phyloP scores from a whole-genome alignment of 2,113 vertebrate species.

The Mormyrus lacerda region DNA sequence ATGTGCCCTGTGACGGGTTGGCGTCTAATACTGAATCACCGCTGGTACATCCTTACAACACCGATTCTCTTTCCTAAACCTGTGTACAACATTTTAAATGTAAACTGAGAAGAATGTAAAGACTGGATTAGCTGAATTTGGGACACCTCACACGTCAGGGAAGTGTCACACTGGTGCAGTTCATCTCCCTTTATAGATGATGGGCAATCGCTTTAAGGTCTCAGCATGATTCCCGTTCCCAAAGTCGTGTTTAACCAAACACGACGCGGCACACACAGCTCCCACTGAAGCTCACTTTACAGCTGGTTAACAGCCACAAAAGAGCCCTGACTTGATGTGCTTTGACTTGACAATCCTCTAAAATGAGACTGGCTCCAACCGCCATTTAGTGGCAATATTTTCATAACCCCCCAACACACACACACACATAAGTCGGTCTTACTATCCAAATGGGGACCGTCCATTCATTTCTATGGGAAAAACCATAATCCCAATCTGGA shows the following conservation, averaged over 20 bases:
- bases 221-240: not conserved
- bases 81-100: not conserved
- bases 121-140: not conserved
- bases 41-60: not conserved
- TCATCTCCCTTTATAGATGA: not conserved
- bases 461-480: not conserved
- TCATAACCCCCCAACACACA: not conserved
- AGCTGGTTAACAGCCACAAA: constrained; percentile 19
- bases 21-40: not conserved
- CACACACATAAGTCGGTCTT: not conserved
- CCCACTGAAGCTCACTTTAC: constrained; percentile 5
- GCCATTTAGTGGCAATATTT: constrained; percentile 27
- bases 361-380: constrained; percentile 18
- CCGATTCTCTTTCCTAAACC: not conserved
- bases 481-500: not conserved
- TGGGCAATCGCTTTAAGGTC: not conserved
- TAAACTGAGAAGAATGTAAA: not conserved
- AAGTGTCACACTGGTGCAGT: not conserved
- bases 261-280: not conserved
- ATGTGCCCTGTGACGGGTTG: too few relatives aligned
- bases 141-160: not conserved
- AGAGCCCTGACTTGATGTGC: not conserved
- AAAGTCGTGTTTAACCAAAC: not conserved
- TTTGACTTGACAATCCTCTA: constrained; percentile 15
- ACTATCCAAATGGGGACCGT: not conserved